These are phyloP conservation scores for Lepeophtheirus nordmannii DNA, from an alignment of 2,888 invertebrate genomes.

Conservation along the genomic window DNA sequence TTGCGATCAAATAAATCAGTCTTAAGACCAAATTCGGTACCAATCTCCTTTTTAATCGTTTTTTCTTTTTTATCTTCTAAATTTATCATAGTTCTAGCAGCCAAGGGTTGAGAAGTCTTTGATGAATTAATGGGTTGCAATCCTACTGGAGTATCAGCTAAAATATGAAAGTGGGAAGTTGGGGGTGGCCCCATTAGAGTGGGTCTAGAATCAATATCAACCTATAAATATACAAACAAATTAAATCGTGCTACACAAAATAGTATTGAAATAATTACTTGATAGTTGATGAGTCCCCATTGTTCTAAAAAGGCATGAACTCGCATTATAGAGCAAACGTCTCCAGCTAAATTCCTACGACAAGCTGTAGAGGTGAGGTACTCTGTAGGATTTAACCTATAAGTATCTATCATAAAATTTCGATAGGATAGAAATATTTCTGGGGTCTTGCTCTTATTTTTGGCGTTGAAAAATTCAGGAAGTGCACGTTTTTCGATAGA, in stretches of 20 bases:
- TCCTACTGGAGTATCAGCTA: slow-evolving; percentile 95
- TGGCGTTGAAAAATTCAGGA: slow-evolving; percentile 94
- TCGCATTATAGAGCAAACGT: slow-evolving; percentile 96
- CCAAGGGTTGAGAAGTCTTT: slow-evolving; percentile 61
- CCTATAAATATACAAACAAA: slow-evolving; percentile 35
- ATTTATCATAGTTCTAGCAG: slow-evolving; percentile 58
- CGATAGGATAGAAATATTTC: slow-evolving; percentile 77
- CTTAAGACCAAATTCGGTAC: slow-evolving; percentile 60
- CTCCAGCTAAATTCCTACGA: slow-evolving; percentile 89
- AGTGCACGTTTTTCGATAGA: slow-evolving; percentile 91
- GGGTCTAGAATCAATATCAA: slow-evolving; percentile 83
- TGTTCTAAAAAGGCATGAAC: slow-evolving; percentile 98
- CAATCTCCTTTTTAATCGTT: slow-evolving; percentile 37
- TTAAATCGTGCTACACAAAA: background rate
- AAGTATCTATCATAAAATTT: slow-evolving; percentile 99
- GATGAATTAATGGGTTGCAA: slow-evolving; percentile 75
- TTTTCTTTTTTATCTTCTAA: slow-evolving; percentile 48
- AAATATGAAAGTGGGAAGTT: slow-evolving; percentile 95
- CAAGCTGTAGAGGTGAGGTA: slow-evolving; percentile 96
- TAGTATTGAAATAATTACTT: slow-evolving; percentile 46
- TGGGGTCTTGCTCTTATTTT: slow-evolving; percentile 74
- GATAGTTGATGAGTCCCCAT: slow-evolving; percentile 98
- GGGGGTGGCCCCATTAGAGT: slow-evolving; percentile 98
- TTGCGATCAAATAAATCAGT: slow-evolving; percentile 52
- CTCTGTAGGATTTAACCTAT: slow-evolving; percentile 84